These are phyloP conservation scores for Mythimna lalbum DNA, from an alignment of 2,888 invertebrate genomes.

Conservation along the genomic window DNA sequence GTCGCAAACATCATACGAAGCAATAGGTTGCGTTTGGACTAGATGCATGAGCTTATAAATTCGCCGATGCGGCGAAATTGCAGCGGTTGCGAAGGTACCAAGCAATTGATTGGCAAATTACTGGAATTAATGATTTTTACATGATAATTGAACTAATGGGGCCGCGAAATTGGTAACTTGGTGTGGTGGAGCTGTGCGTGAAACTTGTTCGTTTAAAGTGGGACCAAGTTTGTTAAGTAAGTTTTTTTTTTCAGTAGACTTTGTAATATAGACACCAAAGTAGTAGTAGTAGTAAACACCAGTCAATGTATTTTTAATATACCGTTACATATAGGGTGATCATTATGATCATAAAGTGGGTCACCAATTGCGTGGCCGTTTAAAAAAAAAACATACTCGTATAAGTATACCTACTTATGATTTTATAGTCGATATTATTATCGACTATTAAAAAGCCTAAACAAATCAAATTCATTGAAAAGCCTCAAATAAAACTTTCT, in stretches of 20 bases:
- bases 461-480: not conserved
- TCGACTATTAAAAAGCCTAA: not conserved
- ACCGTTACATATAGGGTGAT: not conserved
- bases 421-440: too few species aligned
- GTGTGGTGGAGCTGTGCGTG: conserved; percentile 4
- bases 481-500: not conserved
- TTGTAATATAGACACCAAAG: not conserved
- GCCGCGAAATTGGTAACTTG: conserved; percentile 35
- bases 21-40: conserved; percentile 69
- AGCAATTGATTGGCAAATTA: conserved; percentile 63
- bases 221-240: not conserved
- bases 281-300: not conserved
- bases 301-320: not conserved
- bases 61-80: conserved; percentile 71
- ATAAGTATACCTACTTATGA: too few species aligned
- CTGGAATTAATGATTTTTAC: conserved; percentile 42
- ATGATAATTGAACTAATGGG: conserved; percentile 40
- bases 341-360: too few species aligned
- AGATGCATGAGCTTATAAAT: conserved; percentile 72
- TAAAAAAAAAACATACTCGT: too few species aligned
- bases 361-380: too few species aligned
- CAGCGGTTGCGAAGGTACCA: conserved; percentile 63
- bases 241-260: not conserved
- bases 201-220: not conserved
- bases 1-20: conserved; percentile 66